A percentile compares a stretch with the other conserved stretches of the same genome.
Evolutionary conservation across 1,140 invertebrate genomes (phyloP).

Genomic region (Rhynchophorus ferrugineus): DNA sequence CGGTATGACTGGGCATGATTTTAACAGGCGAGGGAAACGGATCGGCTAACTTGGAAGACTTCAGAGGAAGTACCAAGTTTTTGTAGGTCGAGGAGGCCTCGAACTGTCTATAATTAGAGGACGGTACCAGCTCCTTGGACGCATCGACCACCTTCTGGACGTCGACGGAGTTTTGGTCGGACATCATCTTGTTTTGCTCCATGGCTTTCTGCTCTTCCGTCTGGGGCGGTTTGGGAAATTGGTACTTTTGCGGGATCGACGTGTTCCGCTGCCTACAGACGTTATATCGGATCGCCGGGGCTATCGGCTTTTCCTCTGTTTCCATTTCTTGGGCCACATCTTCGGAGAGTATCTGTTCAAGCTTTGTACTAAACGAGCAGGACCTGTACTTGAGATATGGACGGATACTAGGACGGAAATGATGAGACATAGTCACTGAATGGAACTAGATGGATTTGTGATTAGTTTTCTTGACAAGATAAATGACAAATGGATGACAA

Average conservation of each 20-base stretch:
- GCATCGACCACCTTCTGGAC: slow-evolving; percentile 17
- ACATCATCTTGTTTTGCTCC: slow-evolving; percentile 4
- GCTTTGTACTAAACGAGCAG: slow-evolving; percentile 10
- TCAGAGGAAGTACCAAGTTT: slow-evolving; percentile 32
- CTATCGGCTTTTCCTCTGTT: slow-evolving; percentile 1
- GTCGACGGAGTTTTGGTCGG: slow-evolving; percentile 4
- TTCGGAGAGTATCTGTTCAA: slow-evolving; percentile 10
- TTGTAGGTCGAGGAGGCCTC: slow-evolving; percentile 31
- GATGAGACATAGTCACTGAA: too few species aligned
- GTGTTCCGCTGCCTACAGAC: slow-evolving; percentile 20
- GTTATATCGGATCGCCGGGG: slow-evolving; percentile 22
- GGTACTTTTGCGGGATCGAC: slow-evolving; percentile 9
- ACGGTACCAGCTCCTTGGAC: neutral
- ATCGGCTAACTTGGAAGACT: slow-evolving; percentile 32
- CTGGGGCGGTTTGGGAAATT: slow-evolving; percentile 10
- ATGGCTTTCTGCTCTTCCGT: slow-evolving; percentile 1
- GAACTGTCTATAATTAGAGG: slow-evolving; percentile 23
- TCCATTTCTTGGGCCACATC: slow-evolving; percentile 11
- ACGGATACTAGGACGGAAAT: too few species aligned
- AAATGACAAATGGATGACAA: too few species aligned
- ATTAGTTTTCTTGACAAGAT: too few species aligned
- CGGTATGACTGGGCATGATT: slow-evolving; percentile 35
- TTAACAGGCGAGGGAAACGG: slow-evolving; percentile 37
- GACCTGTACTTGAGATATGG: too few species aligned
- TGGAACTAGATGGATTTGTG: too few species aligned